A percentile compares a stretch with the other conserved stretches of the same genome.
Conservation (phyloP, 2,113 vertebrate species). For the Paracanthobrama guichenoti region DNA sequence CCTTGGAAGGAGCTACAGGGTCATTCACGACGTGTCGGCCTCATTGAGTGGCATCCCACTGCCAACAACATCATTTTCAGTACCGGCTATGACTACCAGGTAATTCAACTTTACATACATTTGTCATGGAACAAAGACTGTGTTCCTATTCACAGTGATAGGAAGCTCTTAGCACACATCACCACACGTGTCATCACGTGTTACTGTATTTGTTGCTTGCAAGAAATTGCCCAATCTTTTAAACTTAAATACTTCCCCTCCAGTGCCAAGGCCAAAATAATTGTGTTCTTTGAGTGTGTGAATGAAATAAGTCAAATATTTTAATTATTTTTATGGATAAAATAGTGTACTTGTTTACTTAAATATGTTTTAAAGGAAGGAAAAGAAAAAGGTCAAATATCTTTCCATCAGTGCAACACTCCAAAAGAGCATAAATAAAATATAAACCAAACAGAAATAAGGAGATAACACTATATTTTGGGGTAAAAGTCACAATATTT, state of each 20-base stretch:
- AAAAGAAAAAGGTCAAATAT: too few relatives aligned
- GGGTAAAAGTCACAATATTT: too few relatives aligned
- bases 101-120: constrained; percentile 54
- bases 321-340: background rate
- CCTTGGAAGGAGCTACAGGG: constrained; percentile 84
- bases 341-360: background rate
- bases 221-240: background rate
- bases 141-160: background rate
- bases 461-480: too few relatives aligned
- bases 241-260: background rate
- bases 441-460: background rate
- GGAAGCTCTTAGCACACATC: background rate
- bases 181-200: background rate
- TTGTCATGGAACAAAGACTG: constrained; percentile 3
- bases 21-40: constrained; percentile 85
- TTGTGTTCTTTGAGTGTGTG: background rate
- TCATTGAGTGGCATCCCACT: constrained; percentile 96
- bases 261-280: background rate
- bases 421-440: background rate
- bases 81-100: constrained; percentile 92
- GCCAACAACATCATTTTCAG: constrained; percentile 89
- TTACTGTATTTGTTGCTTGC: background rate
- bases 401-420: background rate
- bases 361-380: background rate
- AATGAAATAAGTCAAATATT: background rate